Evolutionary conservation across 1,140 invertebrate species (phyloP).

Genomic region (Fopius arisanus): DNA sequence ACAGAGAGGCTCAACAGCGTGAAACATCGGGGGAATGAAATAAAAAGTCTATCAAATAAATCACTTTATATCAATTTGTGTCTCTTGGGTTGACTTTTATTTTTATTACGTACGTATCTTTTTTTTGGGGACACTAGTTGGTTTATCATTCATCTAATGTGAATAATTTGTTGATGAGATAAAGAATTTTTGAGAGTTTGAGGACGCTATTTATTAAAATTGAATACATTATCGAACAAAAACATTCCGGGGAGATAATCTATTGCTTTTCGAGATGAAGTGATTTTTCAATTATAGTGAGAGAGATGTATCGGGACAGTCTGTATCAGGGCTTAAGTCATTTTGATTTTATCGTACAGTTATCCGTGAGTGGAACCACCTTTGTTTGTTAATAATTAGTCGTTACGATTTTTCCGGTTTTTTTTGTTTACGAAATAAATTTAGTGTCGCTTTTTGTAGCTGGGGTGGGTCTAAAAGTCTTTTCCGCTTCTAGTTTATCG

Average conservation of each 20-base stretch:
- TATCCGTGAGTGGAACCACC: too few species aligned
- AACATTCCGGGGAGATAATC: background rate
- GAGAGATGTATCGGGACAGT: too few species aligned
- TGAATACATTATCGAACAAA: background rate
- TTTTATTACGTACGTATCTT: background rate
- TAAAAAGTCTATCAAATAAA: constrained; percentile 14
- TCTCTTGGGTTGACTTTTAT: background rate
- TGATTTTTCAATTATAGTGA: too few species aligned
- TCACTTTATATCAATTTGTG: constrained; percentile 4
- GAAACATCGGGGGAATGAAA: background rate
- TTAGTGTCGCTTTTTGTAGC: too few species aligned
- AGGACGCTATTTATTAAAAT: background rate
- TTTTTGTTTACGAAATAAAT: too few species aligned
- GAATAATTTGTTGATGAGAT: background rate
- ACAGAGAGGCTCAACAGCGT: constrained; percentile 1
- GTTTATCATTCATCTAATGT: background rate
- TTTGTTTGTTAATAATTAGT: too few species aligned
- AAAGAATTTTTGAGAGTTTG: background rate
- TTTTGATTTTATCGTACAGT: too few species aligned
- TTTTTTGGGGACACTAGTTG: background rate
- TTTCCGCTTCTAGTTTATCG: too few species aligned
- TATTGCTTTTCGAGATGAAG: too few species aligned
- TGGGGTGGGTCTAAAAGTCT: too few species aligned
- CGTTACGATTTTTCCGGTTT: too few species aligned
- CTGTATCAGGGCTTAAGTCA: too few species aligned